phyloP scores from a whole-genome alignment of 2,113 vertebrate genomes.

The Neoarius graeffei region DNA sequence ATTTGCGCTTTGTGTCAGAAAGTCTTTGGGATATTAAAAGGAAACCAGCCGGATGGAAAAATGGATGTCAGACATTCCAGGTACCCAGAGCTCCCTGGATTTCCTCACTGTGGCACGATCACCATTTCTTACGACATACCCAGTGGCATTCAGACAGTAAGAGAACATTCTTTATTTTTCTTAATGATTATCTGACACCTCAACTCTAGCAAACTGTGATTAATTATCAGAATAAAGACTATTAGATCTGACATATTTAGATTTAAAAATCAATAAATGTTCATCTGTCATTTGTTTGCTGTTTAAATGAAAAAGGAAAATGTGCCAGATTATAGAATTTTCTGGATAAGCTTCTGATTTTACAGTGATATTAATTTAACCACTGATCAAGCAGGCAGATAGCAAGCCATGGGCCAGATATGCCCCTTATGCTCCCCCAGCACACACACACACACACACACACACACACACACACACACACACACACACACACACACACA shows the following conservation, averaged over 20 bases:
- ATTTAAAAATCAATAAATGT: too few relatives aligned
- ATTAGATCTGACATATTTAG: too few relatives aligned
- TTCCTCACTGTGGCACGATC: background rate
- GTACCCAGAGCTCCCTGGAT: accelerated
- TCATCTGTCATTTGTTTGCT: too few relatives aligned
- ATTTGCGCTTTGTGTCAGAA: constrained; percentile 69
- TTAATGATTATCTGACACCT: too few relatives aligned
- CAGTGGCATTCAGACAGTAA: constrained; percentile 64
- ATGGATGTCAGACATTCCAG: accelerated
- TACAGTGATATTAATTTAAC: background rate
- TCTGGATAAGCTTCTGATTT: background rate
- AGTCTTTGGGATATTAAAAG: constrained; percentile 60
- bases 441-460: too few relatives aligned
- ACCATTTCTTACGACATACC: constrained; percentile 47
- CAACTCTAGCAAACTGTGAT: background rate
- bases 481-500: too few relatives aligned
- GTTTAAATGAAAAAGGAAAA: too few relatives aligned
- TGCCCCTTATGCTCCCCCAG: too few relatives aligned
- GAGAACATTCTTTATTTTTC: background rate
- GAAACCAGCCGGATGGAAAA: constrained; percentile 61
- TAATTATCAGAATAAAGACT: background rate
- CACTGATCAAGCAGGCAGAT: too few relatives aligned
- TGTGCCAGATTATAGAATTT: too few relatives aligned
- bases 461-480: too few relatives aligned
- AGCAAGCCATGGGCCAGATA: too few relatives aligned